phyloP scores from a whole-genome alignment of 2,797 vertebrate species.

The Prunella strophiata region DNA sequence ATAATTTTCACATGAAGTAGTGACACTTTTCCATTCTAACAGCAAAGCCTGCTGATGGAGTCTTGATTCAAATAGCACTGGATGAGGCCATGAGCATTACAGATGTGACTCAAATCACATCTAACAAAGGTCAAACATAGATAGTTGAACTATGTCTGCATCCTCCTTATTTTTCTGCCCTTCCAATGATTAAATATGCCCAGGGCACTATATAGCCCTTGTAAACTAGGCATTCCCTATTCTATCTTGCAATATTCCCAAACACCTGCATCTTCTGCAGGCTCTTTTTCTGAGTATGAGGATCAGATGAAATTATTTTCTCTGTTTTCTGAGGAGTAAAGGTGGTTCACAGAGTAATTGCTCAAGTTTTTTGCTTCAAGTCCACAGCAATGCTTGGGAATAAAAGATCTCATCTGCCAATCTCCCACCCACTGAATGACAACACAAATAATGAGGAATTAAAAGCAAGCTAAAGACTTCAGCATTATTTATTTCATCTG shows the following conservation, averaged over 20 bases:
- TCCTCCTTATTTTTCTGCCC: neutral
- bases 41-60: neutral
- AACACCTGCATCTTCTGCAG: neutral
- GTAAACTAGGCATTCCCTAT: neutral
- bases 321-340: neutral
- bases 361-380: neutral
- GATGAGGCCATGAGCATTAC: neutral
- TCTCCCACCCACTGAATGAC: neutral
- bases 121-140: neutral
- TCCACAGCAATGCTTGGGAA: neutral
- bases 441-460: neutral
- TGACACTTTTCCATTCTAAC: neutral
- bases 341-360: neutral
- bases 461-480: neutral
- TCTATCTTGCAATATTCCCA: neutral
- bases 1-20: neutral
- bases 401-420: neutral
- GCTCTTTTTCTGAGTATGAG: neutral
- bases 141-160: too few relatives aligned
- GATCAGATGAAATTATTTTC: neutral
- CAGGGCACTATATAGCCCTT: neutral
- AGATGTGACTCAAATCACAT: neutral
- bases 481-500: conserved; percentile 10
- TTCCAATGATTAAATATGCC: neutral
- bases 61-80: neutral